Evolutionary conservation across 1,140 invertebrate genomes (phyloP).

Genomic region (Gonatopus flavifemur): DNA sequence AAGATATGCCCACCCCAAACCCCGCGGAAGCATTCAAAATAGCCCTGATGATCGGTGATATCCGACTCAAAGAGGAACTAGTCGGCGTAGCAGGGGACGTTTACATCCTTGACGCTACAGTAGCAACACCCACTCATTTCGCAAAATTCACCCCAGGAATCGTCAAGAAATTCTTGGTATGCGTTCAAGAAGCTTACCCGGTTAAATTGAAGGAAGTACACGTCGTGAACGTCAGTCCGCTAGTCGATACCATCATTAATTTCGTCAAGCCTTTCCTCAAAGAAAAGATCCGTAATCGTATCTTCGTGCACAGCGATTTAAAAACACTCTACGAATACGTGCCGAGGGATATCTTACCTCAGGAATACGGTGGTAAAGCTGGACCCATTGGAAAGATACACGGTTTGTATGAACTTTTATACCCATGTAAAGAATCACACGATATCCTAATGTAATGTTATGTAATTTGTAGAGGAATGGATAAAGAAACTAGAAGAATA

Average conservation of each 20-base stretch:
- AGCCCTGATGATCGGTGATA: conserved; percentile 79
- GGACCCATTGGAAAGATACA: conserved; percentile 71
- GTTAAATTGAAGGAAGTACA: conserved; percentile 84
- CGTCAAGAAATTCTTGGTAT: conserved; percentile 80
- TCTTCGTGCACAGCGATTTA: conserved; percentile 73
- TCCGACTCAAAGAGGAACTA: conserved; percentile 73
- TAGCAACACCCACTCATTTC: conserved; percentile 73
- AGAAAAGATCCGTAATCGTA: conserved; percentile 81
- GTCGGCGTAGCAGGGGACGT: conserved; percentile 79
- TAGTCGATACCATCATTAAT: conserved; percentile 79
- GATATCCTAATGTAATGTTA: too few relatives aligned
- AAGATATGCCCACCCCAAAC: conserved; percentile 62
- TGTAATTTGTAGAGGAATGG: too few relatives aligned
- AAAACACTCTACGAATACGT: conserved; percentile 76
- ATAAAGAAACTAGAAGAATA: conserved; percentile 72
- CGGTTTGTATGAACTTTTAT: conserved; percentile 52
- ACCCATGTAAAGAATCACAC: too few relatives aligned
- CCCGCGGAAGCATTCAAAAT: conserved; percentile 74
- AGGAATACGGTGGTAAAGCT: conserved; percentile 76
- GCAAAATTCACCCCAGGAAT: conserved; percentile 74
- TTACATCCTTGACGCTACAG: conserved; percentile 74
- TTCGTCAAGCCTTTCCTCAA: conserved; percentile 84
- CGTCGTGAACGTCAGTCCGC: conserved; percentile 77
- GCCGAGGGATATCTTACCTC: conserved; percentile 75
- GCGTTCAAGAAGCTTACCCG: conserved; percentile 83